These are phyloP conservation scores for Aphelocoma coerulescens DNA, from an alignment of 2,113 vertebrate genomes.

Conservation along the genomic window DNA sequence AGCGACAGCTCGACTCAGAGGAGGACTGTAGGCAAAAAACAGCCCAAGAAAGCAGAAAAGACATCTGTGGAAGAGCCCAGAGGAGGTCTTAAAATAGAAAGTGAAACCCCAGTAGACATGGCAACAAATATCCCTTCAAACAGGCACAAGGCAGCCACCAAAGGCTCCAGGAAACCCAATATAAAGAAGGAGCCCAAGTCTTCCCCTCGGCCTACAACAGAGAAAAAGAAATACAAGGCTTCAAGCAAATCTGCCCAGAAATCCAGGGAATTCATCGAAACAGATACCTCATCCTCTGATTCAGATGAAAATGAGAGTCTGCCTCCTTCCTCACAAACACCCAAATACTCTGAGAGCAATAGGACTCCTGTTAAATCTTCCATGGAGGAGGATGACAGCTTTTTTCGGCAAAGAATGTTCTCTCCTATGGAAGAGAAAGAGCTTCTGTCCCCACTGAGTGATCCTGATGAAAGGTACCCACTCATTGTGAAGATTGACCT, in stretches of 20 bases:
- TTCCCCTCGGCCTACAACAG: constrained; percentile 82
- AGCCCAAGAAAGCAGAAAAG: constrained; percentile 95
- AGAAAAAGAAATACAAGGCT: constrained; percentile 90
- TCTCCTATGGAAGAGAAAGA: constrained; percentile 97
- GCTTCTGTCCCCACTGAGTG: constrained; percentile 92
- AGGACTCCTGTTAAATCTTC: constrained; percentile 87
- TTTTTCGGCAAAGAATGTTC: constrained; percentile 86
- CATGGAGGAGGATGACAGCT: constrained; percentile 82
- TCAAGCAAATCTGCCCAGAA: constrained; percentile 88
- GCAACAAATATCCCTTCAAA: constrained; percentile 82
- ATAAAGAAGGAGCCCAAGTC: constrained; percentile 94
- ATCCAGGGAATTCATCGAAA: constrained; percentile 92
- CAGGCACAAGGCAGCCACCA: constrained; percentile 89
- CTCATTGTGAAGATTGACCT: constrained; percentile 97
- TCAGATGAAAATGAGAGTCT: constrained; percentile 96
- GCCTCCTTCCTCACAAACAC: constrained; percentile 93
- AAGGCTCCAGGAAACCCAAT: constrained; percentile 91
- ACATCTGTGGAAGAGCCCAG: constrained; percentile 87
- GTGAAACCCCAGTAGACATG: constrained; percentile 87
- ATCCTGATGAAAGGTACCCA: constrained; percentile 88
- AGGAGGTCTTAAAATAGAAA: constrained; percentile 93
- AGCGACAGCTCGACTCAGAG: constrained; percentile 83
- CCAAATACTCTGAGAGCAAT: constrained; percentile 92
- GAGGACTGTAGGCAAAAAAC: constrained; percentile 90
- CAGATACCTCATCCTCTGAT: constrained; percentile 94